Evolutionary conservation across 2,113 vertebrate genomes (phyloP), one percentile per base, ranked within the genome.

Genomic region (Setophaga kirtlandii): DNA sequence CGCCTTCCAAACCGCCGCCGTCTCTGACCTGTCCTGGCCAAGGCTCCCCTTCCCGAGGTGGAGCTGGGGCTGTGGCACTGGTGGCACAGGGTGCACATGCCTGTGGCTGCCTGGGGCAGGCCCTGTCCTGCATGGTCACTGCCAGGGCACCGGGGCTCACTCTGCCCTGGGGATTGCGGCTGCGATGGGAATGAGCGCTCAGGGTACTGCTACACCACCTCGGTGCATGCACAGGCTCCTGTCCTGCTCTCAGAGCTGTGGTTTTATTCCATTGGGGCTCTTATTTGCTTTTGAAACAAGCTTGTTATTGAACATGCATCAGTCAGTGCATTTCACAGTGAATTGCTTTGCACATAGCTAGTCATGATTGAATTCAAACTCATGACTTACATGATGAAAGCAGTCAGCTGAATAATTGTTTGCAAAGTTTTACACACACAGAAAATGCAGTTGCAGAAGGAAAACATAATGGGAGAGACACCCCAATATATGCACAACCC

Each of bases 271-370:
- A 22, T 89, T 67, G 39, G 10, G 74, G 60, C 74, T 90, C n/a
- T 89, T 91, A 59, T 15, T 97, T 93, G 93, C 80, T 84, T 95
- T 83, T 59, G 83, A 91, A 95, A 95, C 83, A 95, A 96, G 74
- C 59, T 84, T 93, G 89, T 96, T 73, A 37, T 83, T 95, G 92
- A 92, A 94, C 93, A 95, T 35, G 85, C 93, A 83, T 94, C 77
- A n/a, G 73, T 93, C 83, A 74, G 80, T 96, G 90, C 90, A 83
- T 96, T 97, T 96, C 74, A 87, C 92, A 46, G 82, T 89, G 87
- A 94, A 80, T 94, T 94, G 74, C 94, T 98, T 97, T 97, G 79
- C 83, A 89, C 35, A 69, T 62, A 77, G 86, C 87, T 94, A 94
- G 81, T 83, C 95, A 81, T 96, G 96, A 91, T 94, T 95, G 77